phyloP scores from a whole-genome alignment of 2,888 invertebrate genomes.

The Orthosia cruda region DNA sequence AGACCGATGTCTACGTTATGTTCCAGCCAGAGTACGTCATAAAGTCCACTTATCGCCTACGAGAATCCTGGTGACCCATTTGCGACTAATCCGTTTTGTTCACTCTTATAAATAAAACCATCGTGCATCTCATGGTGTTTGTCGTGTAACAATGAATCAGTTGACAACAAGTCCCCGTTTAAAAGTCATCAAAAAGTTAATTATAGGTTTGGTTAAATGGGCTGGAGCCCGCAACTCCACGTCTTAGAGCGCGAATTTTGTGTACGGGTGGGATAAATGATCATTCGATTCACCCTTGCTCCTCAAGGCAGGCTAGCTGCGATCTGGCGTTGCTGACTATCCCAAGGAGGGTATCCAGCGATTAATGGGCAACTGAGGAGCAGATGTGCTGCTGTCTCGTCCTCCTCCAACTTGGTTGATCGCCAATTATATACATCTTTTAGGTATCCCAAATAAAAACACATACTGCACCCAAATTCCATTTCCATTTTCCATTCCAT shows the following conservation, averaged over 20 bases:
- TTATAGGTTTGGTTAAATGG: background rate
- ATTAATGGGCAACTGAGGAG: no score
- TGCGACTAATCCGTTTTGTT: constrained; percentile 13
- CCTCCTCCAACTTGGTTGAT: background rate
- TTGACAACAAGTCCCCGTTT: background rate
- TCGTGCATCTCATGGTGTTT: background rate
- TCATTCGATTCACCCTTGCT: no score
- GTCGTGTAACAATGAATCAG: background rate
- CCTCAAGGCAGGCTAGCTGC: no score
- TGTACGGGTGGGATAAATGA: no score
- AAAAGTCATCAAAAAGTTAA: background rate
- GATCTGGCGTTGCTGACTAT: no score
- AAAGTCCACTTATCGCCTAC: constrained; percentile 35
- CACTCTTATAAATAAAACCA: constrained; percentile 24
- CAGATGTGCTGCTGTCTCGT: no score
- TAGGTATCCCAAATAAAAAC: background rate
- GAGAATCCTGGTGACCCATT: constrained; percentile 43
- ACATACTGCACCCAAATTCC: background rate
- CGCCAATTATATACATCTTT: background rate
- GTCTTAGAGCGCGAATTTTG: no score
- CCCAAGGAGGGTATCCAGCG: no score
- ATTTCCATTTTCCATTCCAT: no score
- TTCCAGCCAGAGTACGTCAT: background rate
- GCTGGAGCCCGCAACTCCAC: no score
- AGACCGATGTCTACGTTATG: background rate